Evolutionary conservation across 2,113 vertebrate species (phyloP).

Genomic region (Phrynosoma platyrhinos): DNA sequence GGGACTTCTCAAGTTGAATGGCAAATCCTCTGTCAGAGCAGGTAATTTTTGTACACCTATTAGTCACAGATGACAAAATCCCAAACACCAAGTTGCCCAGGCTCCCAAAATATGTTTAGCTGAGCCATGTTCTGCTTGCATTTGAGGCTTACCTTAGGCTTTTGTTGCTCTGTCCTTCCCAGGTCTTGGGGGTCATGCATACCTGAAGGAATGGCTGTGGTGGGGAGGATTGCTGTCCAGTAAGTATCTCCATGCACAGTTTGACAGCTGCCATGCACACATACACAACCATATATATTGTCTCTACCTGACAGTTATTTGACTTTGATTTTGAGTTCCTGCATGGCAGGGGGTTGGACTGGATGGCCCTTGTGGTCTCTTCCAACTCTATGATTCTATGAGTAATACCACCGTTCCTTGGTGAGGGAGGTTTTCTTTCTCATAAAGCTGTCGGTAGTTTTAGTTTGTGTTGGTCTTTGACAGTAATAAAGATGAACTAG

Average conservation of each 20-base stretch:
- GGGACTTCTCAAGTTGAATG: constrained; percentile 81
- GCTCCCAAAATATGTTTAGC: neutral
- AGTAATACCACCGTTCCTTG: neutral
- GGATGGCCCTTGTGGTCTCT: no score
- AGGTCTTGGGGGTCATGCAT: constrained; percentile 88
- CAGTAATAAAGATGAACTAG: no score
- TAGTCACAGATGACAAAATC: neutral
- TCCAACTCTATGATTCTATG: no score
- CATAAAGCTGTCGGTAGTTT: neutral
- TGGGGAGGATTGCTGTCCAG: constrained; percentile 89
- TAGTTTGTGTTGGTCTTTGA: no score
- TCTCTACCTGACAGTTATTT: no score
- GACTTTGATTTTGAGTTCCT: no score
- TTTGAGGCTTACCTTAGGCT: neutral
- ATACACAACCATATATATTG: neutral
- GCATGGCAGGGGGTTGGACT: no score
- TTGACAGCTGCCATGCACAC: rapidly evolving
- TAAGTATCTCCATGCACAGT: constrained; percentile 72
- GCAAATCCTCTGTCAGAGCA: constrained; percentile 80
- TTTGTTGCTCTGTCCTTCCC: constrained; percentile 11
- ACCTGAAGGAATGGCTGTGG: constrained; percentile 88
- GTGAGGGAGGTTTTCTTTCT: neutral
- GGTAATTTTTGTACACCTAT: constrained; percentile 67
- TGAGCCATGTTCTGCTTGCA: neutral
- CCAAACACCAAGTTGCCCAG: neutral